Percentiles rank a stretch among this genome's conserved stretches.
phyloP scores from a whole-genome alignment of 2,113 vertebrate genomes.

The Aix galericulata region DNA sequence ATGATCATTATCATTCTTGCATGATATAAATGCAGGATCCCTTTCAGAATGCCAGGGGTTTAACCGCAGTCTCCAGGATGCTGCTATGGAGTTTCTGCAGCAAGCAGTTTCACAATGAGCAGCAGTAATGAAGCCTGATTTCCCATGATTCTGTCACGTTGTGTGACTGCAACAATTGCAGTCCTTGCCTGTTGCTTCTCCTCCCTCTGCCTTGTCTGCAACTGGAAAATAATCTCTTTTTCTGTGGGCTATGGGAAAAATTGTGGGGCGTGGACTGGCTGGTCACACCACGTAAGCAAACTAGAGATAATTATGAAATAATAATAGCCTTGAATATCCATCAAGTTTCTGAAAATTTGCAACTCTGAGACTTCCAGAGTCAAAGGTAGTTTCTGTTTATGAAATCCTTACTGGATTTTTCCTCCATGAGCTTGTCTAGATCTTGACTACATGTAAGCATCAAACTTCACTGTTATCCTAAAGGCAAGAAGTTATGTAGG shows the following conservation, averaged over 20 bases:
- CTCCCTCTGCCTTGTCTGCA: not conserved
- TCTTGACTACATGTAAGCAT: not conserved
- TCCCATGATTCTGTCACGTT: fast-evolving
- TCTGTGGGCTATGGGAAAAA: not conserved
- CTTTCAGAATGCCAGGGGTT: not conserved
- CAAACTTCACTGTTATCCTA: not conserved
- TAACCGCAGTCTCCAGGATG: not conserved
- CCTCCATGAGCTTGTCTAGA: not conserved
- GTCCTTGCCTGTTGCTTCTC: not conserved
- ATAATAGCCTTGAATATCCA: not conserved
- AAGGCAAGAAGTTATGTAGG: not conserved
- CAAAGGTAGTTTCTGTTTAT: not conserved
- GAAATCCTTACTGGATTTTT: not conserved
- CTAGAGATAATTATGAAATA: not conserved
- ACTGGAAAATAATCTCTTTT: not conserved
- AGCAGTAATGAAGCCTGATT: not conserved
- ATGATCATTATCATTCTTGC: not conserved
- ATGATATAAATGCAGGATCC: not conserved
- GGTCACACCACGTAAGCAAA: not conserved
- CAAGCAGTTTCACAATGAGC: not conserved
- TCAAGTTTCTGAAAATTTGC: not conserved
- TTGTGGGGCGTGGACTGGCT: not conserved
- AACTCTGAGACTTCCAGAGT: not conserved
- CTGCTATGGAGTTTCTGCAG: fast-evolving
- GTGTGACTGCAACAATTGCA: not conserved